These are phyloP conservation scores for Amiota communis DNA, from an alignment of 2,888 invertebrate genomes.

Conservation along the genomic window DNA sequence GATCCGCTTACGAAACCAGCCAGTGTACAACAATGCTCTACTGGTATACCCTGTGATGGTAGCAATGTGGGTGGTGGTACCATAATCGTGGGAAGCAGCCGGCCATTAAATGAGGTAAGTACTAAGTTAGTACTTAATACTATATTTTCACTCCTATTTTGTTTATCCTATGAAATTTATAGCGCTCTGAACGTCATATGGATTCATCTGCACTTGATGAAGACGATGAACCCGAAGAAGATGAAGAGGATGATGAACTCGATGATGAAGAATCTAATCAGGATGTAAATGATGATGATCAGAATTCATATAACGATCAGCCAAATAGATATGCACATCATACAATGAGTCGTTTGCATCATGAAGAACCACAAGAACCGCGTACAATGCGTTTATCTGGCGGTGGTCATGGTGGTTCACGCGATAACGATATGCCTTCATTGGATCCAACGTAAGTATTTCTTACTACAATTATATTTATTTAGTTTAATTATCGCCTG, in stretches of 20 bases:
- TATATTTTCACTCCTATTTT: not conserved
- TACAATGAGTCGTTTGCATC: constrained; percentile 68
- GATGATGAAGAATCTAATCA: constrained; percentile 63
- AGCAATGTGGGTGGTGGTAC: constrained; percentile 62
- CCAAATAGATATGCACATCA: constrained; percentile 68
- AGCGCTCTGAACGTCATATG: constrained; percentile 60
- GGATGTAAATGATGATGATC: constrained; percentile 62
- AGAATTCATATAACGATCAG: constrained; percentile 70
- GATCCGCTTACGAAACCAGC: constrained; percentile 80
- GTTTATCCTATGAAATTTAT: not conserved
- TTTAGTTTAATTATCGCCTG: not conserved
- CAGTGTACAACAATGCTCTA: constrained; percentile 82
- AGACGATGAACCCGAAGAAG: constrained; percentile 60
- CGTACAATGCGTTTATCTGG: constrained; percentile 67
- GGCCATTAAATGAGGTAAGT: constrained; percentile 59
- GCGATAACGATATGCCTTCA: constrained; percentile 59
- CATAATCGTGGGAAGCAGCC: constrained; percentile 68
- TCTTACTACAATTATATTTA: too few species aligned
- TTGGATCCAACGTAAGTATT: constrained; percentile 72
- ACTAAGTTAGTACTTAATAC: too few species aligned
- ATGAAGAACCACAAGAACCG: constrained; percentile 69
- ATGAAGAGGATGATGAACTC: constrained; percentile 64
- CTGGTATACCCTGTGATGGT: constrained; percentile 81
- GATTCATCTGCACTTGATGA: constrained; percentile 61
- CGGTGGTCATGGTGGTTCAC: constrained; percentile 53